These are phyloP conservation scores for Latrodectus elegans DNA, from an alignment of 2,888 invertebrate species.

Conservation along the genomic window DNA sequence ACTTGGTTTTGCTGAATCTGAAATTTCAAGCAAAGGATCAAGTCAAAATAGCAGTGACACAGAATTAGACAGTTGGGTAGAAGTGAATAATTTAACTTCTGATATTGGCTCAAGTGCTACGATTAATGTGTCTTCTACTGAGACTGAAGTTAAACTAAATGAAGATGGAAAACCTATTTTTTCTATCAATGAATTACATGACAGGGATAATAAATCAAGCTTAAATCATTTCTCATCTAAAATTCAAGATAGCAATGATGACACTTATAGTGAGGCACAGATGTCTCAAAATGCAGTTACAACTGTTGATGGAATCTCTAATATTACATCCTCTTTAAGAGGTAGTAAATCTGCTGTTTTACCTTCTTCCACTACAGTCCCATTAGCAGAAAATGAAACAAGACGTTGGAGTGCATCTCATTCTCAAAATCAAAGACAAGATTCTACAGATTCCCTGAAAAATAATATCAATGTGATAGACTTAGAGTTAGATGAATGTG, in stretches of 20 bases:
- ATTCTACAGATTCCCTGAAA: slow-evolving; percentile 16
- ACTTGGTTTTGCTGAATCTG: slow-evolving; percentile 43
- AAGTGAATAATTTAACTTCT: slow-evolving; percentile 62
- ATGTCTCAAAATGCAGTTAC: slow-evolving; percentile 23
- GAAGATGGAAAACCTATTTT: slow-evolving; percentile 59
- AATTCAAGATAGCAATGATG: slow-evolving; percentile 45
- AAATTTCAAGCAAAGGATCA: slow-evolving; percentile 53
- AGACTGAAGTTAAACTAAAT: slow-evolving; percentile 48
- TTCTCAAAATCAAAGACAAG: slow-evolving; percentile 29
- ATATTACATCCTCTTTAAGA: slow-evolving; percentile 44
- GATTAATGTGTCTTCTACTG: slow-evolving; percentile 57
- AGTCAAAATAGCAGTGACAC: slow-evolving; percentile 64
- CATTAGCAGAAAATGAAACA: slow-evolving; percentile 20
- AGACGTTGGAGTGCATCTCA: slow-evolving; percentile 59
- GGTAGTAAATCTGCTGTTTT: slow-evolving; percentile 58
- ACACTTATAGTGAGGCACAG: slow-evolving; percentile 1
- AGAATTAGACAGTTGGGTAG: slow-evolving; percentile 65
- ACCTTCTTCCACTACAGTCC: slow-evolving; percentile 13
- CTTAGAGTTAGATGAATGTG: slow-evolving; percentile 81
- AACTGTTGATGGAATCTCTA: slow-evolving; percentile 44
- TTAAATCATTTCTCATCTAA: slow-evolving; percentile 45
- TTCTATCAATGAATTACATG: slow-evolving; percentile 59
- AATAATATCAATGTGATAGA: slow-evolving; percentile 67
- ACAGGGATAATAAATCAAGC: slow-evolving; percentile 45
- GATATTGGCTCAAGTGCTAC: slow-evolving; percentile 67